Conservation (phyloP, 92 coral and sea anemone genomes). For the Hydrozoanthus gracilis region DNA sequence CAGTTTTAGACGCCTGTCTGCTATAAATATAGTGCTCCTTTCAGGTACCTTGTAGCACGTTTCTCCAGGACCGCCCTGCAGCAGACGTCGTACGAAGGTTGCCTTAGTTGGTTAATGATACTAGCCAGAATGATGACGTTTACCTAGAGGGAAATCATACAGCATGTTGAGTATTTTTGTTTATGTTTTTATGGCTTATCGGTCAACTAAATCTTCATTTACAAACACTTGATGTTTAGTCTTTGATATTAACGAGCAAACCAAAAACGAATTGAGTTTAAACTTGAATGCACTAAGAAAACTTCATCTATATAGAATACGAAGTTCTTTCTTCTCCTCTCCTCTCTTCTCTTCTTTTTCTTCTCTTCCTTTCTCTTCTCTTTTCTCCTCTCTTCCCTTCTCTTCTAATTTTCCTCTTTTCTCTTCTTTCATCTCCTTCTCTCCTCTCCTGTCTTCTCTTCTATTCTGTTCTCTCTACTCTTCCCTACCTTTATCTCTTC, state of each 20-base stretch:
- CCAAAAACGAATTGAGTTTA: no score
- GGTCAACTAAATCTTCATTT: no score
- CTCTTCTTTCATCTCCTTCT: not conserved
- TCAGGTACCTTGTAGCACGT: constrained; percentile 71
- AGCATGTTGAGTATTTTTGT: no score
- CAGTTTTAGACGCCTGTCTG: not conserved
- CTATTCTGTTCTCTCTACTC: not conserved
- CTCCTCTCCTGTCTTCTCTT: not conserved
- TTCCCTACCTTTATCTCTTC: not conserved
- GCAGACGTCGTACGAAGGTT: constrained; percentile 87
- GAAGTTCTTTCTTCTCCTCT: not conserved
- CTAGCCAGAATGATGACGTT: constrained; percentile 66
- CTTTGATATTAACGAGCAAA: no score
- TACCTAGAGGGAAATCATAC: constrained; percentile 47
- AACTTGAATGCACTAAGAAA: no score
- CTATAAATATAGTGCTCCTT: not conserved
- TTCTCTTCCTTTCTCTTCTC: not conserved
- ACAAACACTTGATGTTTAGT: no score
- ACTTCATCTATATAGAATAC: no score
- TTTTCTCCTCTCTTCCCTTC: not conserved
- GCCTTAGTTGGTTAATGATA: constrained; percentile 73
- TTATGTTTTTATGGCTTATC: no score
- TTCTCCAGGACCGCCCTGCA: constrained; percentile 85
- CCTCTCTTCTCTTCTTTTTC: not conserved
- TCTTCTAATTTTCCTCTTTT: not conserved